Evolutionary conservation across 2,113 vertebrate species (phyloP), one percentile per base, ranked within the genome.

Genomic region (Brienomyrus longianalis): DNA sequence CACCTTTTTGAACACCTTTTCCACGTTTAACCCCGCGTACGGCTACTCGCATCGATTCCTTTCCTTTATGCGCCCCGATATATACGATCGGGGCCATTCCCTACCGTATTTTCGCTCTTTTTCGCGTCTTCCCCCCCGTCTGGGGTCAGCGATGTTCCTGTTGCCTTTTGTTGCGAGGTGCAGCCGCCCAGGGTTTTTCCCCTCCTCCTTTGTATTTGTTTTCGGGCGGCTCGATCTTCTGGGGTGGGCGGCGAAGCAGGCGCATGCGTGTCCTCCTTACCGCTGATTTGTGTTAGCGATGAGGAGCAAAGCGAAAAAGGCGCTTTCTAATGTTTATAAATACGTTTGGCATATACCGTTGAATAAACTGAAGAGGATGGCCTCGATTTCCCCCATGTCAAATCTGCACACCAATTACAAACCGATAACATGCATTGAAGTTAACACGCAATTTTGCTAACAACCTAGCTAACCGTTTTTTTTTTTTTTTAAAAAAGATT

Each of bases 251-350:
- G 91, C 66, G 87, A 48, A 85, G 90, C 91, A 31, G 74, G 95
- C 96, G 96, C 96, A 96, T 96, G 96, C 96, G 96, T 94, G 93
- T 90, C 93, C 92, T 91, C 90, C 92, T 70, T 92, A 92, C 92
- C 93, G 91, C 93, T 94, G 92, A 52, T 94, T 93, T 93, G 90
- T 50, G 91, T 89, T 90, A 91, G 90, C 27, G 3, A 54, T 83
- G 52, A 59, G 88, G 59, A 89, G 88, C 85, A 85, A 89, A 90
- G 90, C 50, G 17, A 85, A 90, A 91, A 91, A 89, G 88, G 39
- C 52, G 92, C 92, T 91, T 90, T 88, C 50, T 43, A 27, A 90
- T 88, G 80, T 85, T 87, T 80, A 90, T 48, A 84, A 89, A 89
- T 47, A 89, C 19, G 52, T 52, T 31, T 9, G 23, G 1, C 10